Percentiles rank a stretch among this genome's conserved stretches.
Evolutionary conservation across 2,888 invertebrate genomes (phyloP).

Genomic region (Bombylius discolor): DNA sequence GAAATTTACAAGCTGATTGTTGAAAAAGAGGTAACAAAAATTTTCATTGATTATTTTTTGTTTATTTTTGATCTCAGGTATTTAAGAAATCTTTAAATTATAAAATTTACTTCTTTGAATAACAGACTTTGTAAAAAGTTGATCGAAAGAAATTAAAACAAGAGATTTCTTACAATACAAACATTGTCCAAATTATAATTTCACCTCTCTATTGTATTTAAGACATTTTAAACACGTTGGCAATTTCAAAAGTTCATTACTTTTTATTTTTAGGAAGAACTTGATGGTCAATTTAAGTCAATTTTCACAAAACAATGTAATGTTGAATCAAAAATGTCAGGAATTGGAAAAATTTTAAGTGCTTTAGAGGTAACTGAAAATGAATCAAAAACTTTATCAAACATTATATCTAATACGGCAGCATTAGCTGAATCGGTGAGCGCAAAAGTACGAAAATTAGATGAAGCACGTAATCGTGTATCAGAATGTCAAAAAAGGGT

Average conservation of each 20-base stretch:
- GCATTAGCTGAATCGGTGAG: constrained; percentile 85
- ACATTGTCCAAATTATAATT: too few species aligned
- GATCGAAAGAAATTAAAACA: too few species aligned
- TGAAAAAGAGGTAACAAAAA: constrained; percentile 22
- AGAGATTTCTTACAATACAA: too few species aligned
- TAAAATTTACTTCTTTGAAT: too few species aligned
- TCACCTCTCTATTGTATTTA: too few species aligned
- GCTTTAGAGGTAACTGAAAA: constrained; percentile 62
- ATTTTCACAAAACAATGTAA: constrained; percentile 61
- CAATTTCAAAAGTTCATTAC: too few species aligned
- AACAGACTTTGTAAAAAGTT: too few species aligned
- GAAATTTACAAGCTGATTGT: constrained; percentile 13
- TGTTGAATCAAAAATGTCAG: constrained; percentile 66
- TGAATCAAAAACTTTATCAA: constrained; percentile 68
- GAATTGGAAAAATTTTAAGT: constrained; percentile 67
- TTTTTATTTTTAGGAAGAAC: constrained; percentile 42
- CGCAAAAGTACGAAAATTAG: constrained; percentile 86
- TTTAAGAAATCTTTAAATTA: too few species aligned
- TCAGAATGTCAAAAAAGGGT: constrained; percentile 90
- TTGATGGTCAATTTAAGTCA: constrained; percentile 55
- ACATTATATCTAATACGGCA: constrained; percentile 79
- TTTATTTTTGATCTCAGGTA: too few species aligned
- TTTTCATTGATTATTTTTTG: too few species aligned
- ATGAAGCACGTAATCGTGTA: constrained; percentile 76
- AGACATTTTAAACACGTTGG: too few species aligned